Evolutionary conservation across 2,113 vertebrate genomes (phyloP).

Genomic region (Lethenteron camtschaticum): DNA sequence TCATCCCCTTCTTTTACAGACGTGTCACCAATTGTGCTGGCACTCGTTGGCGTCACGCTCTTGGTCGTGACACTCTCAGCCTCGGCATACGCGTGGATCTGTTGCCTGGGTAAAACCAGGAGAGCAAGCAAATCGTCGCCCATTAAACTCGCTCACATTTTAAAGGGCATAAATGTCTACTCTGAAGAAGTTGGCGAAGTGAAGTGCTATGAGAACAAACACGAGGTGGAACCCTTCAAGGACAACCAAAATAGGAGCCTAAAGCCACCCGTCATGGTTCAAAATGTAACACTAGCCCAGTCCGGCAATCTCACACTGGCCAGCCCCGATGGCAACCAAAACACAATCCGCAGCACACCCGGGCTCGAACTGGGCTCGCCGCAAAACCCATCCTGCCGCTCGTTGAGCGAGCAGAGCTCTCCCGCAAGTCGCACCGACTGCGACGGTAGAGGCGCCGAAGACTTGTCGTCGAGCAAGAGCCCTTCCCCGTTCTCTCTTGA

Average conservation of each 20-base stretch:
- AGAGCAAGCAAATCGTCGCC: conserved; percentile 45
- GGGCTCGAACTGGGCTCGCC: neutral
- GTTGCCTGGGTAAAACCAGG: conserved; percentile 60
- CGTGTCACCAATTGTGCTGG: conserved; percentile 72
- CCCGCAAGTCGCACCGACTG: neutral
- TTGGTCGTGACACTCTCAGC: conserved; percentile 54
- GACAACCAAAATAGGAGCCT: neutral
- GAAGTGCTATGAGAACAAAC: neutral
- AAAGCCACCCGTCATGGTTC: neutral
- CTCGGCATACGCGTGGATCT: conserved; percentile 69
- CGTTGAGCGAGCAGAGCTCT: neutral
- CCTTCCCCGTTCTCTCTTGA: conserved; percentile 15
- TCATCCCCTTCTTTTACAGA: conserved; percentile 22
- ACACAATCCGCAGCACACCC: conserved; percentile 1
- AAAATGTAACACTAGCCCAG: neutral
- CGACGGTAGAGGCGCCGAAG: neutral
- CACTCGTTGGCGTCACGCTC: conserved; percentile 67
- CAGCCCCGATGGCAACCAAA: conserved; percentile 6
- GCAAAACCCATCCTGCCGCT: neutral
- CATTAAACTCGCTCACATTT: conserved; percentile 92
- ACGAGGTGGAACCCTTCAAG: neutral
- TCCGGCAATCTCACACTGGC: neutral
- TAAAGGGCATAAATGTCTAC: conserved; percentile 93
- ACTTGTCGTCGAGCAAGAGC: neutral
- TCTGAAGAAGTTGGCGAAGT: conserved; percentile 28